phyloP scores from a whole-genome alignment of 2,888 invertebrate genomes.

The Dorcus parallelipipedus region DNA sequence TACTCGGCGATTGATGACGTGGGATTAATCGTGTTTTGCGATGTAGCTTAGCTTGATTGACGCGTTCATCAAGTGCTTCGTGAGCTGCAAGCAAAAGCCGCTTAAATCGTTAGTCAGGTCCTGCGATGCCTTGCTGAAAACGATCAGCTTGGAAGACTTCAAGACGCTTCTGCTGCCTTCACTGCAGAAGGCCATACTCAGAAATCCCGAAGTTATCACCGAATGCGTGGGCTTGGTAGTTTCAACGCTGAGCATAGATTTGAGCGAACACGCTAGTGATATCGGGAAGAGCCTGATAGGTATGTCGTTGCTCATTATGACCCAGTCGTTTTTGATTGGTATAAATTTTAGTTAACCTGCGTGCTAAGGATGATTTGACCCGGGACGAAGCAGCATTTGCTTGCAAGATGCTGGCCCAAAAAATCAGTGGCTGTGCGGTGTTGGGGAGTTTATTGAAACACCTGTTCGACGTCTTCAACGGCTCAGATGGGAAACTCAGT shows the following conservation, averaged over 20 bases:
- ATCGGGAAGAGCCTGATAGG: constrained; percentile 80
- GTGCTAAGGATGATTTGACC: constrained; percentile 78
- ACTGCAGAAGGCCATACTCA: constrained; percentile 84
- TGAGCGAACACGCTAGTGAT: constrained; percentile 74
- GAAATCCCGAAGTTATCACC: constrained; percentile 90
- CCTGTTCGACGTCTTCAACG: constrained; percentile 78
- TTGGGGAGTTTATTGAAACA: constrained; percentile 66
- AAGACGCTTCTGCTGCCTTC: constrained; percentile 74
- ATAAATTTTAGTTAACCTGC: constrained; percentile 64
- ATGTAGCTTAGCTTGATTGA: constrained; percentile 63
- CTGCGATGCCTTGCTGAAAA: constrained; percentile 63
- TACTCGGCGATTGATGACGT: background rate
- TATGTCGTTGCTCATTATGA: constrained; percentile 34
- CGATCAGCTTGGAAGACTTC: constrained; percentile 66
- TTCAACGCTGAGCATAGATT: constrained; percentile 66
- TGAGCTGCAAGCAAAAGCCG: constrained; percentile 75
- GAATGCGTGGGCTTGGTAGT: constrained; percentile 77
- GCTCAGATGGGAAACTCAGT: constrained; percentile 87
- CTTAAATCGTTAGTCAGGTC: constrained; percentile 64
- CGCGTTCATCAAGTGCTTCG: constrained; percentile 70
- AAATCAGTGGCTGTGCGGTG: constrained; percentile 65
- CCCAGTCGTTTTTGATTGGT: background rate
- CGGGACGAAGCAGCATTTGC: constrained; percentile 73
- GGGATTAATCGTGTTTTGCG: constrained; percentile 7
- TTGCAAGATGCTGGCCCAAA: constrained; percentile 65